Evolutionary conservation across 2,113 vertebrate species (phyloP).

Genomic region (Chaetops frenatus): DNA sequence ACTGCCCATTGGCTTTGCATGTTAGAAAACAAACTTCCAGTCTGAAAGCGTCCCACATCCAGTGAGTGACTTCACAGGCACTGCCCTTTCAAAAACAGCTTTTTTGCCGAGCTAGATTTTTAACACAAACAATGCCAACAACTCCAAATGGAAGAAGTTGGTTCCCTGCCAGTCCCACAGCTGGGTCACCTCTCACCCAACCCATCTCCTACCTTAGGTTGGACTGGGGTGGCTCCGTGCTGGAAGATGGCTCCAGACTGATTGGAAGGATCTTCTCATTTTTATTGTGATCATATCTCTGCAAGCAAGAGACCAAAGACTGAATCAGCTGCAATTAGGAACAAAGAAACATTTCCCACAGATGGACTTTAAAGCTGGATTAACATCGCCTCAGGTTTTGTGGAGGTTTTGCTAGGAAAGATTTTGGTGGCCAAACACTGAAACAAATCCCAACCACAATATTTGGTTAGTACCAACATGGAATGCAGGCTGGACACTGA

Average conservation of each 20-base stretch:
- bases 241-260: conserved; percentile 92
- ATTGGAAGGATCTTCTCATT: conserved; percentile 91
- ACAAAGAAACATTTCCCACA: neutral
- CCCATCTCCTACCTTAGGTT: conserved; percentile 81
- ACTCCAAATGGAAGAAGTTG: neutral
- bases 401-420: neutral
- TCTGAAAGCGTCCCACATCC: neutral
- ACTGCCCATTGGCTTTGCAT: neutral
- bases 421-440: neutral
- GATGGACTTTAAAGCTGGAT: neutral
- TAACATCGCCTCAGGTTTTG: neutral
- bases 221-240: conserved; percentile 81
- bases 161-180: neutral
- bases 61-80: neutral
- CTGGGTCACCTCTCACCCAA: neutral
- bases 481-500: neutral
- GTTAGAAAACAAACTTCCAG: neutral
- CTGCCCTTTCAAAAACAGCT: neutral
- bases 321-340: neutral
- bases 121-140: neutral
- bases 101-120: neutral
- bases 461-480: neutral
- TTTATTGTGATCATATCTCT: conserved; percentile 94
- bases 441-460: neutral
- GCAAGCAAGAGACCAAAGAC: conserved; percentile 18